Evolutionary conservation across 1,140 invertebrate species (phyloP).

Genomic region (Metaphire vulgaris): DNA sequence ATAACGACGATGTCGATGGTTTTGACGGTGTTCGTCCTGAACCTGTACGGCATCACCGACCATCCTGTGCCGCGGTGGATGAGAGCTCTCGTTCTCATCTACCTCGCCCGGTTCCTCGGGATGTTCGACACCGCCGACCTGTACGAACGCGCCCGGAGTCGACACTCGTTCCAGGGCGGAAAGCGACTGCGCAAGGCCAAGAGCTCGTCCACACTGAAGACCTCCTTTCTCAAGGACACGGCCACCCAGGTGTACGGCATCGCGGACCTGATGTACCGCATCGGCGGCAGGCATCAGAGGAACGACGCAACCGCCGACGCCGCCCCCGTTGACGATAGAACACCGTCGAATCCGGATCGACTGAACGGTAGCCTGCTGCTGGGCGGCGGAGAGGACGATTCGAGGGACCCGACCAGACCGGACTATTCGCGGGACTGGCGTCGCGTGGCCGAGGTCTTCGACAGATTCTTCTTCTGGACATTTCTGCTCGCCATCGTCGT

Average conservation of each 20-base stretch:
- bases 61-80: slow-evolving; percentile 28
- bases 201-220: neutral
- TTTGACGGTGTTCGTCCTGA: slow-evolving; percentile 29
- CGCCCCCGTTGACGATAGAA: neutral
- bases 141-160: neutral
- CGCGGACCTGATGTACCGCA: neutral
- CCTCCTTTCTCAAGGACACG: neutral
- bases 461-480: slow-evolving; percentile 24
- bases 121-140: slow-evolving; percentile 1
- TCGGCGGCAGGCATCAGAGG: neutral
- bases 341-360: neutral
- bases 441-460: slow-evolving; percentile 22
- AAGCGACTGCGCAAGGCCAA: neutral
- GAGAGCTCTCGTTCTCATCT: slow-evolving; percentile 18
- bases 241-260: neutral
- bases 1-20: slow-evolving; percentile 31
- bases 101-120: slow-evolving; percentile 27
- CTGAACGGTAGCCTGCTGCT: no score
- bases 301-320: neutral
- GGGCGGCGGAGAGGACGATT: neutral
- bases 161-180: no score
- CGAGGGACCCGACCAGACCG: no score
- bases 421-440: slow-evolving; percentile 23
- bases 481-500: slow-evolving; percentile 23
- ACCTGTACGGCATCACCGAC: slow-evolving; percentile 29